Conservation (phyloP, 2,888 invertebrate species). For the Xestia ashworthii region DNA sequence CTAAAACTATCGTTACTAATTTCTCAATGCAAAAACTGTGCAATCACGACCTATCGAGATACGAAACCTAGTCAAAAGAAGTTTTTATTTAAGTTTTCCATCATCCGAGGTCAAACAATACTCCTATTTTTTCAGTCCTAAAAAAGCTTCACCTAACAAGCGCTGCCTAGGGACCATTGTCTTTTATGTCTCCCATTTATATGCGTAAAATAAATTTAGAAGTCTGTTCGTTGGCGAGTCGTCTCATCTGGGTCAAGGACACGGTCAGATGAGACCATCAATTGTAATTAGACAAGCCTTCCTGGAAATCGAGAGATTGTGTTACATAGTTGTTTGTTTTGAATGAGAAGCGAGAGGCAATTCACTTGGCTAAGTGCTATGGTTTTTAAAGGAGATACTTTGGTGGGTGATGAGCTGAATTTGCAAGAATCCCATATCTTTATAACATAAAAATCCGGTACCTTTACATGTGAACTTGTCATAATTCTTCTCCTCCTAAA, state of each 20-base stretch:
- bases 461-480: neutral
- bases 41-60: neutral
- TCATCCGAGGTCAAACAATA: neutral
- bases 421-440: no score
- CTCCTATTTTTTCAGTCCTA: neutral
- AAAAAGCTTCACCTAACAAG: slow-evolving; percentile 37
- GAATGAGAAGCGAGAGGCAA: neutral
- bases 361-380: slow-evolving; percentile 3
- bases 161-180: slow-evolving; percentile 13
- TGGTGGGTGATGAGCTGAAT: neutral
- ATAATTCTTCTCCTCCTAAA: neutral
- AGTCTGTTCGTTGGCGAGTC: slow-evolving; percentile 28
- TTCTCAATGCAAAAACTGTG: neutral
- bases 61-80: neutral
- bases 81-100: neutral
- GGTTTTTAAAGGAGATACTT: neutral
- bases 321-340: slow-evolving; percentile 13
- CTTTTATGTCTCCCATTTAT: slow-evolving; percentile 29
- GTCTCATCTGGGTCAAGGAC: slow-evolving; percentile 60
- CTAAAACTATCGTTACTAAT: neutral
- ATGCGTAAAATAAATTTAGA: slow-evolving; percentile 53
- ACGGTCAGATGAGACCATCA: slow-evolving; percentile 39
- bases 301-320: slow-evolving; percentile 29
- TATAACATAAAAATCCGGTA: neutral
- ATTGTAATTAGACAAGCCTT: slow-evolving; percentile 54